These are phyloP conservation scores for Adelges cooleyi DNA, from an alignment of 1,140 invertebrate species.

Conservation along the genomic window DNA sequence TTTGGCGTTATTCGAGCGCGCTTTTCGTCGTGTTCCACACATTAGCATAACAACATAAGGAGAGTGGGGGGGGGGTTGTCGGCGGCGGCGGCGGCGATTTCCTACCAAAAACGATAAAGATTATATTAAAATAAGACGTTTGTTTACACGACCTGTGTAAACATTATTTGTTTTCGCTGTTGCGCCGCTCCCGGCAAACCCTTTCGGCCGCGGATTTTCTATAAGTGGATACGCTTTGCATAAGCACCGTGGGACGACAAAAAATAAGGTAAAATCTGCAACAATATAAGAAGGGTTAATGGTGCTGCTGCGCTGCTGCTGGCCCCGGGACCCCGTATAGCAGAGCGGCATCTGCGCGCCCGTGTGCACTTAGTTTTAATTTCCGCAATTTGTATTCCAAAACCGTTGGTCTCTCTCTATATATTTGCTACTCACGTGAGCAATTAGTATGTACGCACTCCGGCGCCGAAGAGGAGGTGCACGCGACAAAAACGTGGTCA, in stretches of 20 bases:
- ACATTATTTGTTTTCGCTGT: no score
- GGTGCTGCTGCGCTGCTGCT: background rate
- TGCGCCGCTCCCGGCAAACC: no score
- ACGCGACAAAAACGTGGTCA: conserved; percentile 11
- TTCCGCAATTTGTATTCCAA: conserved; percentile 21
- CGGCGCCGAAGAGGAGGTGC: no score
- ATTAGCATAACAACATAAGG: background rate
- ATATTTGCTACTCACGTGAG: conserved; percentile 23
- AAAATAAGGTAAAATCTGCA: background rate
- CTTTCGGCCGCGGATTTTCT: background rate
- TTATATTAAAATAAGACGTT: no score
- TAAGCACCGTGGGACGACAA: background rate
- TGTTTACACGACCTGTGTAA: no score
- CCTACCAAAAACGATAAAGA: no score
- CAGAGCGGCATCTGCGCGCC: conserved; percentile 16
- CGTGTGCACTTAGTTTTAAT: conserved; percentile 24
- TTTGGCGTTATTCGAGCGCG: no score
- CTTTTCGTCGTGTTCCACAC: no score
- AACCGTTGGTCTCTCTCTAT: conserved; percentile 4
- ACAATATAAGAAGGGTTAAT: conserved; percentile 27
- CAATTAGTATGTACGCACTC: background rate
- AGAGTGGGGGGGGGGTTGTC: no score
- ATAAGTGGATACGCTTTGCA: background rate
- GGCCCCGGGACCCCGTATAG: background rate
- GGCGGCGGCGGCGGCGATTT: no score